Evolutionary conservation across 2,113 vertebrate genomes (phyloP), one percentile per base, ranked within the genome.

Genomic region (Dipodomys ordii): DNA sequence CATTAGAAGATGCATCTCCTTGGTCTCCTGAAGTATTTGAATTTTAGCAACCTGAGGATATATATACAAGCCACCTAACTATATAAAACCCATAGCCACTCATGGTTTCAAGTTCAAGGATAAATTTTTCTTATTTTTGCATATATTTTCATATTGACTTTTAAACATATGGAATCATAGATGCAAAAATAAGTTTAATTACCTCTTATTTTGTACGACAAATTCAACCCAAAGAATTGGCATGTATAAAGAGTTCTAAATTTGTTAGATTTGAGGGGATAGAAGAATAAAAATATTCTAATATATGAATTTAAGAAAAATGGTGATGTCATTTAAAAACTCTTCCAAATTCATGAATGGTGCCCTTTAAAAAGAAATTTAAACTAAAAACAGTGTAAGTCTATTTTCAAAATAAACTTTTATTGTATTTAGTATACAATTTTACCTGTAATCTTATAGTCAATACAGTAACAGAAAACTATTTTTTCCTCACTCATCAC

Each of bases 121-220:
- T 25, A 10, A 53, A 28, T 68, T 87, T 69, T 44, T 28, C 5
- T 68, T 15, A 86, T 79, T 87, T 92, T 92, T 92, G 87, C 74
- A 96, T 93, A 88, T 88, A 93, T 92, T 95, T 97, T 79, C 88
- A 94, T 91, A 65, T 77, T 95, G 95, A 92, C 90, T 96, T 97
- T 95, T 94, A 89, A 95, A 87, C 92, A 83, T 93, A 95, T 95
- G 83, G 72, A 92, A 69, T 76, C 71, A 76, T 57, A 78, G 35
- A 88, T 77, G 64, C 76, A 76, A 90, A 95, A 94, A 81, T 73
- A 87, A 82, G 28, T 79, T 80, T 87, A 64, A 67, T 88, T 44
- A 22, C 67, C 71, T 80, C 49, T 23, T 92, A 32, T 85, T 95
- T 88, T 88, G n/a, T n/a, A 78, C 84, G 65, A 73, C 91, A 96